Conservation (phyloP, 2,113 vertebrate species). For the Gymnocephalus cernua region DNA sequence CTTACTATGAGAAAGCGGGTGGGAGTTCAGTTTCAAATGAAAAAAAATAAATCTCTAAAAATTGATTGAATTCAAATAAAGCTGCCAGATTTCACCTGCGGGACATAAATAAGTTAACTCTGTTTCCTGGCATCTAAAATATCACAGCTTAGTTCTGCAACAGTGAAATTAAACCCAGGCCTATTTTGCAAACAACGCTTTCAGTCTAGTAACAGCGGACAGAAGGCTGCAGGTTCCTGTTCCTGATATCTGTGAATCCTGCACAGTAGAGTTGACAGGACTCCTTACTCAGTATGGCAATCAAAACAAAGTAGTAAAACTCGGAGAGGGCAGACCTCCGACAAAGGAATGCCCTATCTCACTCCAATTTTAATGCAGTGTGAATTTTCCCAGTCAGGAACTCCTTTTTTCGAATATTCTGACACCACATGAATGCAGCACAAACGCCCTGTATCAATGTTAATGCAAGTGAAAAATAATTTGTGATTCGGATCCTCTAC, state of each 20-base stretch:
- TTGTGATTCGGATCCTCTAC: too few relatives aligned
- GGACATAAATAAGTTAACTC: constrained; percentile 33
- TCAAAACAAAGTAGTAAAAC: background rate
- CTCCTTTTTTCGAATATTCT: too few relatives aligned
- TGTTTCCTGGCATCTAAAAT: constrained; percentile 9
- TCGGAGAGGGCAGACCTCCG: too few relatives aligned
- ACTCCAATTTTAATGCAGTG: too few relatives aligned
- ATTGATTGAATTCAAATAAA: constrained; percentile 36
- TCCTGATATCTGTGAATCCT: background rate
- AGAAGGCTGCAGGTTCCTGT: background rate
- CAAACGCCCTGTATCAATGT: too few relatives aligned
- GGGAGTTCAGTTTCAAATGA: constrained; percentile 50
- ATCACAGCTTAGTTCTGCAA: background rate
- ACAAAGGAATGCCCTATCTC: too few relatives aligned
- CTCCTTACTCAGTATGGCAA: background rate
- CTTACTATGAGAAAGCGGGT: constrained; percentile 30
- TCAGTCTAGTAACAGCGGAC: background rate
- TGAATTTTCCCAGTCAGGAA: too few relatives aligned
- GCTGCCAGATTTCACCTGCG: constrained; percentile 39
- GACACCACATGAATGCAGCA: too few relatives aligned
- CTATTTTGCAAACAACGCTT: constrained; percentile 15
- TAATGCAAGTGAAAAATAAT: too few relatives aligned
- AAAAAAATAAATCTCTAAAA: constrained; percentile 44
- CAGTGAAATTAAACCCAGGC: constrained; percentile 31
- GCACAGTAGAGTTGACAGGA: background rate